These are phyloP conservation scores for Hemiprocne comata DNA, from an alignment of 2,113 vertebrate species.

Conservation along the genomic window DNA sequence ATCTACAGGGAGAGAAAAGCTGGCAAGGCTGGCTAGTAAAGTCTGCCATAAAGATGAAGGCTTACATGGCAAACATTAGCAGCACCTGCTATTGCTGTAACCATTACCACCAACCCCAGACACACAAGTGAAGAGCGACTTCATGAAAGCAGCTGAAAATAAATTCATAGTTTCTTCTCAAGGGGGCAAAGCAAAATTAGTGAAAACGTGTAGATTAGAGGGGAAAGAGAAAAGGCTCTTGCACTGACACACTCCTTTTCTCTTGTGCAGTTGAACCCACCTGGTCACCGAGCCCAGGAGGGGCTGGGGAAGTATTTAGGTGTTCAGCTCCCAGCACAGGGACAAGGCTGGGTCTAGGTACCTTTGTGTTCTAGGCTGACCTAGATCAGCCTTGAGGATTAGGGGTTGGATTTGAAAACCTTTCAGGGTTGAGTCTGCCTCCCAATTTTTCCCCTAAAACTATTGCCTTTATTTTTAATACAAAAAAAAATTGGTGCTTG, in stretches of 20 bases:
- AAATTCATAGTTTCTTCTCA: not conserved
- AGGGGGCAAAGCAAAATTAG: not conserved
- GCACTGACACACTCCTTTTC: not conserved
- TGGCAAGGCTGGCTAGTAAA: not conserved
- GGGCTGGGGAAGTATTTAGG: not conserved
- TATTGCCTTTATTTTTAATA: not conserved
- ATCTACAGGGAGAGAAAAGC: not conserved
- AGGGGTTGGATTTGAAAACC: not conserved
- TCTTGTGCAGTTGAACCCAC: not conserved
- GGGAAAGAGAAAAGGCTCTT: not conserved
- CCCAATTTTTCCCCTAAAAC: not conserved
- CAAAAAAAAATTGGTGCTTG: not conserved
- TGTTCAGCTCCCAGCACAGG: not conserved
- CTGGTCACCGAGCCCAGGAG: not conserved
- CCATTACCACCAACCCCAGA: not conserved
- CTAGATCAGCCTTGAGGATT: not conserved
- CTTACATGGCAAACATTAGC: not conserved
- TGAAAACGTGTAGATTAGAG: not conserved
- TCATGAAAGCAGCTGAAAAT: not conserved
- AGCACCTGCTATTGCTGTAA: not conserved
- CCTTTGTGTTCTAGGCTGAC: not conserved
- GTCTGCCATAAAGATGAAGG: not conserved
- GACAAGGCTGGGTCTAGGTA: not conserved
- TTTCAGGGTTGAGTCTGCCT: not conserved
- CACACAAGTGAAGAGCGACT: not conserved